phyloP scores from a whole-genome alignment of 2,888 invertebrate species.

The Pseudococcus jackbeardsleyi region DNA sequence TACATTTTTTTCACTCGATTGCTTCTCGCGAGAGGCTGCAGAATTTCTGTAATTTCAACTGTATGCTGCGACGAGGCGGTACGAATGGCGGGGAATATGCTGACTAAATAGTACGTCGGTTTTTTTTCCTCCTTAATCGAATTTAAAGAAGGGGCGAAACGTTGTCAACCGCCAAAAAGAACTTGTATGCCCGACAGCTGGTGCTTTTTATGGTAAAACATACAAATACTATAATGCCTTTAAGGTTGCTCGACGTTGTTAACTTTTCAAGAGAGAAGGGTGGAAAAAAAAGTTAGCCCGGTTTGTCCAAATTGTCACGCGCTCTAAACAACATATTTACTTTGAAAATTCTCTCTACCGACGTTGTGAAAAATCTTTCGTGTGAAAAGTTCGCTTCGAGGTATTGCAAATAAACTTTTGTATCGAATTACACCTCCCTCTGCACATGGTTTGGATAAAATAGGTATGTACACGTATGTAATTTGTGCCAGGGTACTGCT shows the following conservation, averaged over 20 bases:
- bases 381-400: neutral
- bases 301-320: slow-evolving; percentile 32
- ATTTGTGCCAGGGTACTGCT: neutral
- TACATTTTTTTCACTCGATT: slow-evolving; percentile 40
- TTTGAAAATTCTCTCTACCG: neutral
- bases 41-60: neutral
- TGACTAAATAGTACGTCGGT: slow-evolving; percentile 11
- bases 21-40: neutral
- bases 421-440: slow-evolving; percentile 3
- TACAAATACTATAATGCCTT: slow-evolving; percentile 31
- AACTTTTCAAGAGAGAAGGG: slow-evolving; percentile 10
- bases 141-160: slow-evolving; percentile 22
- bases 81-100: neutral
- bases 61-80: neutral
- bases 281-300: slow-evolving; percentile 1
- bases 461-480: neutral
- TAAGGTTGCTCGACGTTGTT: slow-evolving; percentile 32
- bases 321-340: slow-evolving; percentile 6
- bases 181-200: slow-evolving; percentile 39
- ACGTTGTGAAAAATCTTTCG: neutral
- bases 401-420: neutral
- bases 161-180: slow-evolving; percentile 41
- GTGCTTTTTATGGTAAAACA: slow-evolving; percentile 33
- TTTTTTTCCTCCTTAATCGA: slow-evolving; percentile 9
- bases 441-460: neutral